Evolutionary conservation across 1,140 invertebrate genomes (phyloP), one percentile per base, ranked within the genome.

Genomic region (Pseudomyrmex sp.): DNA sequence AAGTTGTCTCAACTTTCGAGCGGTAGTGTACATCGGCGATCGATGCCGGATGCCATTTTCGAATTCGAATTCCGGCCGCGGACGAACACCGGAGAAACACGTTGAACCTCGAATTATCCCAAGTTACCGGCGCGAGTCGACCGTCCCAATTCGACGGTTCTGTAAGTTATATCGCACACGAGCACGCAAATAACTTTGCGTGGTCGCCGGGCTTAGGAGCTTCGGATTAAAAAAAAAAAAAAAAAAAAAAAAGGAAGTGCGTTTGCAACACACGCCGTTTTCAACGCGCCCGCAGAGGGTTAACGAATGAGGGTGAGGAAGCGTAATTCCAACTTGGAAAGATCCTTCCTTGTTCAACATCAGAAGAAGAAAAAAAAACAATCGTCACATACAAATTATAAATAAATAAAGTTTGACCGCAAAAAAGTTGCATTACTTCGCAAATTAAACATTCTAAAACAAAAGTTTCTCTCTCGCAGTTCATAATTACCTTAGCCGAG

Each of bases 11-110:
- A 50, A 80, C 76, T 80, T 80, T 80, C 76, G 54, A 2, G 76
- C 66, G 65, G 59, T 70, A 80, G 65, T 70, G 76, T 80, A 70
- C 65, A 48, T 59, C 65, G 65, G 65, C 76, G 76, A 79, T 79
- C 76, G 76, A 79, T 79, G 76, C 52, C 65, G 76, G 76, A 79
- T 79, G 65, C 66, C 76, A 80, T 80, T 80, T 80, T 80, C 76
- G 54, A 80, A 80, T 80, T 80, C 76, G 76, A 46, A 80, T 80
- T 80, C 76, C 76, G 76, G 44, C 66, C 54, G 76, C 76, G 76
- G 44, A 58, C 76, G 66, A 76, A 58, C 62, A 58, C 48, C 73
- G 46, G 54, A 62, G 73, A 63, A 65, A 20, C n/a, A 54, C 73
- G 46, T 70, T 35, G 54, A 79, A 70, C 52, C 65, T 46, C 54